phyloP scores from a whole-genome alignment of 2,888 invertebrate genomes.

The Agrochola lota region DNA sequence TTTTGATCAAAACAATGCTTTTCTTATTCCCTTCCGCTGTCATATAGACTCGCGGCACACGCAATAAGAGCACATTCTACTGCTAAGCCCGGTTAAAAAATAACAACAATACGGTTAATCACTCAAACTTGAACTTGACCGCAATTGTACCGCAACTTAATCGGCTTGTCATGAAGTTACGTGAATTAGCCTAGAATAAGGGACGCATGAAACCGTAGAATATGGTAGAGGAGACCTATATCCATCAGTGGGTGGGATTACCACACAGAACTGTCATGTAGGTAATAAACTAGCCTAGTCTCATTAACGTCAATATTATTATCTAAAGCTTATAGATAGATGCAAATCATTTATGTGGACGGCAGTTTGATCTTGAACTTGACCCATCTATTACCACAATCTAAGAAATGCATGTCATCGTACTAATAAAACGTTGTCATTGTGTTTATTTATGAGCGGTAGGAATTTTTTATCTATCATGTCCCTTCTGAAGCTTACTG shows the following conservation, averaged over 20 bases:
- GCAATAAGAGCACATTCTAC: not conserved
- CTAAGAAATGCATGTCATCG: slow-evolving; percentile 12
- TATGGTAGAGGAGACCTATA: too few relatives aligned
- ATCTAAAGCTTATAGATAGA: not conserved
- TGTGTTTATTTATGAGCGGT: not conserved
- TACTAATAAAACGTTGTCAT: not conserved
- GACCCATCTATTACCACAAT: slow-evolving; percentile 25
- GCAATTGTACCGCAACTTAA: too few relatives aligned
- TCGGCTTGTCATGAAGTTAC: not conserved
- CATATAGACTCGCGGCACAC: not conserved
- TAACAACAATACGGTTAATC: too few relatives aligned
- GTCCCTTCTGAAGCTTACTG: not conserved
- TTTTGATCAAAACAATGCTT: too few relatives aligned
- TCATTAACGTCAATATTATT: not conserved
- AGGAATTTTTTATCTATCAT: not conserved
- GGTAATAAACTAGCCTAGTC: not conserved
- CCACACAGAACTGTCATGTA: not conserved
- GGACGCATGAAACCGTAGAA: too few relatives aligned
- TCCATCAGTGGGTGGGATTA: not conserved
- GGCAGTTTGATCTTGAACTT: slow-evolving; percentile 10
- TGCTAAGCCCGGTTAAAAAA: not conserved
- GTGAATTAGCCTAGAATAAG: not conserved
- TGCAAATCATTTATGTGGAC: slow-evolving; percentile 13
- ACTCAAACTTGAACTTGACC: too few relatives aligned
- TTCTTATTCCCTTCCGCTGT: too few relatives aligned